Evolutionary conservation across 2,888 invertebrate species (phyloP), one percentile per base, ranked within the genome.

Genomic region (Sphinx pinastri): DNA sequence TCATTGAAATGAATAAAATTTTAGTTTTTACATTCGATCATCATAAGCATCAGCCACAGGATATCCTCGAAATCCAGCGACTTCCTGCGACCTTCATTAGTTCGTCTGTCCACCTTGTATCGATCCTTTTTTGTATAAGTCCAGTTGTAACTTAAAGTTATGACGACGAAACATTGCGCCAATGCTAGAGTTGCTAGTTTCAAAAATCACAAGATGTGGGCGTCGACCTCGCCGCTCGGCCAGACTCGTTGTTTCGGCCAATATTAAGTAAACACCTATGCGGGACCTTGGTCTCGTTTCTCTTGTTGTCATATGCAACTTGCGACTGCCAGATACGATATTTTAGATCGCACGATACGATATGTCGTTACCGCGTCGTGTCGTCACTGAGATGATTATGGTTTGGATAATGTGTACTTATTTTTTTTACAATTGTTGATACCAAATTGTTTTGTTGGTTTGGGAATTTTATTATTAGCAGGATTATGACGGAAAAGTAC

Each of bases 241-340:
- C 63, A 47, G 63, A 63, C 19, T n/a, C 59, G 60, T 45, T 63
- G 63, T 47, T 63, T 63, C 63, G 63, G 19, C 47, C 63, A 49
- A 63, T 63, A 63, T 63, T 63, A 63, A 63, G 63, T 63, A 49
- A 63, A 63, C 60, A 68, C 68, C 54, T 47, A 68, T 57, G 57
- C 68, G 68, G 13, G 68, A 55, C 57, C 68, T 47, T 57, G 54
- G 68, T 57, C 47, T 57, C 55, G 47, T 57, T 68, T 68, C 68
- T 45, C 38, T 67, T 67, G 67, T 31, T 38, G 31, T 54, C 45
- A 68, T 57, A 25, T 68, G 68, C 25, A 68, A 45, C 55, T 16
- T 45, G 55, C 54, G 55, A 55, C 45, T 68, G 55, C 55, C 68
- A 68, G 55, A 16, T 38, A 55, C 55, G 55, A 68, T 19, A 19